phyloP scores from a whole-genome alignment of 2,113 vertebrate genomes.

The Pteronura brasiliensis region DNA sequence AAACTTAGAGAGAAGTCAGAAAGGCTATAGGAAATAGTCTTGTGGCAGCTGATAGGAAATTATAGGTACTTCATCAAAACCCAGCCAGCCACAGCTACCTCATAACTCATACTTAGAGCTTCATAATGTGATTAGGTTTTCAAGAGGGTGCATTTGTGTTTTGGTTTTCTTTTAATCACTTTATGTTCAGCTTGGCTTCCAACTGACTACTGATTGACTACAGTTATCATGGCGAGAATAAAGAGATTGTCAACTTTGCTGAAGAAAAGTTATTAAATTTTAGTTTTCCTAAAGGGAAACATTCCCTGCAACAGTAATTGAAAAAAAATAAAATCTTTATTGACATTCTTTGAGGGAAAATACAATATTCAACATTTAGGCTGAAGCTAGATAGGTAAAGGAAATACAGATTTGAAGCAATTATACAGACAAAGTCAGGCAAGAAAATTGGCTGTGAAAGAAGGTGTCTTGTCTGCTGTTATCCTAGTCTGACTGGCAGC shows the following conservation, averaged over 20 bases:
- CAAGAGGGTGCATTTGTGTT: constrained; percentile 69
- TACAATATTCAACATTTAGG: constrained; percentile 71
- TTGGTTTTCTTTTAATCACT: constrained; percentile 73
- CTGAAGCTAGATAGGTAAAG: constrained; percentile 56
- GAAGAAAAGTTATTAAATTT: constrained; percentile 73
- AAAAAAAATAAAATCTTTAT: constrained; percentile 74
- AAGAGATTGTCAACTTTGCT: constrained; percentile 60
- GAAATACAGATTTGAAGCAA: constrained; percentile 62
- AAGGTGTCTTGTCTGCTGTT: background rate
- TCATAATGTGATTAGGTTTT: constrained; percentile 73
- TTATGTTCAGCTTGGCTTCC: constrained; percentile 66
- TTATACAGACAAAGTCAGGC: constrained; percentile 61
- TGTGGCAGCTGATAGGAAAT: constrained; percentile 72
- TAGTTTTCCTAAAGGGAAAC: constrained; percentile 73
- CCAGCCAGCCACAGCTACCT: constrained; percentile 53
- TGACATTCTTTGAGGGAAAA: constrained; percentile 75
- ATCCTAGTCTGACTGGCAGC: constrained; percentile 23
- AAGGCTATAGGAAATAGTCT: constrained; percentile 55
- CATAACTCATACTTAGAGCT: constrained; percentile 66
- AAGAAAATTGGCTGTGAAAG: constrained; percentile 50
- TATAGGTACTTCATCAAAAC: constrained; percentile 72
- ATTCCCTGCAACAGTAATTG: constrained; percentile 68
- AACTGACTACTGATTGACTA: constrained; percentile 64
- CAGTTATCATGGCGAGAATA: constrained; percentile 56
- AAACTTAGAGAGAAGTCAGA: constrained; percentile 62